Evolutionary conservation across 2,888 invertebrate species (phyloP).

Genomic region (Cheilosia vernalis): DNA sequence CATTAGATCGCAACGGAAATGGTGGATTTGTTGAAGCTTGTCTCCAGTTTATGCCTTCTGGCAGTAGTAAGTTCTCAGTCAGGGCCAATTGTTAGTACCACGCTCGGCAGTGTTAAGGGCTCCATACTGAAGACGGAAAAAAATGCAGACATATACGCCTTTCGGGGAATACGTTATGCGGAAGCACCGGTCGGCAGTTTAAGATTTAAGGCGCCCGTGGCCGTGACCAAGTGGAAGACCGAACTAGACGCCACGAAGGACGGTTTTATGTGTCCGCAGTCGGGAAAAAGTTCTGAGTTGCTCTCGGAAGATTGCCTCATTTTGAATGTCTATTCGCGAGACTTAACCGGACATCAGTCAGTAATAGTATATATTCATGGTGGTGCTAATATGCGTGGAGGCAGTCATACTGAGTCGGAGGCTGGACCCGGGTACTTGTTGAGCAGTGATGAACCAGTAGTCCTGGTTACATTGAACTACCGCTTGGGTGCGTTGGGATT

Average conservation of each 20-base stretch:
- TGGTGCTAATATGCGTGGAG: slow-evolving; percentile 79
- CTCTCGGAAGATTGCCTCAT: slow-evolving; percentile 87
- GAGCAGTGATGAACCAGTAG: slow-evolving; percentile 78
- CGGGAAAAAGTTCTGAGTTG: neutral
- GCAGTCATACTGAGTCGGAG: slow-evolving; percentile 77
- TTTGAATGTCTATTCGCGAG: slow-evolving; percentile 86
- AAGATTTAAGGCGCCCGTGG: slow-evolving; percentile 82
- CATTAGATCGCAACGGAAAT: slow-evolving; percentile 3
- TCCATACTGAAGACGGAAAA: slow-evolving; percentile 82
- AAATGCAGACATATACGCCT: slow-evolving; percentile 83
- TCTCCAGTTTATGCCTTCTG: slow-evolving; percentile 17
- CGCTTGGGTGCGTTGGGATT: slow-evolving; percentile 84
- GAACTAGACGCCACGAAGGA: slow-evolving; percentile 82
- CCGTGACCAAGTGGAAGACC: slow-evolving; percentile 80
- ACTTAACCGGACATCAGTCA: slow-evolving; percentile 70
- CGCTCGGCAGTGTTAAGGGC: slow-evolving; percentile 82
- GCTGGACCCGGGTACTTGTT: slow-evolving; percentile 80
- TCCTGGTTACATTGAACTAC: slow-evolving; percentile 81
- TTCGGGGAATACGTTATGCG: slow-evolving; percentile 84
- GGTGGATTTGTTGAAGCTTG: neutral
- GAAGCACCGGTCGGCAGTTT: slow-evolving; percentile 82
- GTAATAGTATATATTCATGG: slow-evolving; percentile 81
- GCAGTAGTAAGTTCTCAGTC: slow-evolving; percentile 16
- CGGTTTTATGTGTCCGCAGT: slow-evolving; percentile 82
- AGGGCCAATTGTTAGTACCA: slow-evolving; percentile 75